These are phyloP conservation scores for Protobothrops mucrosquamatus DNA, from an alignment of 2,113 vertebrate species.

Conservation along the genomic window DNA sequence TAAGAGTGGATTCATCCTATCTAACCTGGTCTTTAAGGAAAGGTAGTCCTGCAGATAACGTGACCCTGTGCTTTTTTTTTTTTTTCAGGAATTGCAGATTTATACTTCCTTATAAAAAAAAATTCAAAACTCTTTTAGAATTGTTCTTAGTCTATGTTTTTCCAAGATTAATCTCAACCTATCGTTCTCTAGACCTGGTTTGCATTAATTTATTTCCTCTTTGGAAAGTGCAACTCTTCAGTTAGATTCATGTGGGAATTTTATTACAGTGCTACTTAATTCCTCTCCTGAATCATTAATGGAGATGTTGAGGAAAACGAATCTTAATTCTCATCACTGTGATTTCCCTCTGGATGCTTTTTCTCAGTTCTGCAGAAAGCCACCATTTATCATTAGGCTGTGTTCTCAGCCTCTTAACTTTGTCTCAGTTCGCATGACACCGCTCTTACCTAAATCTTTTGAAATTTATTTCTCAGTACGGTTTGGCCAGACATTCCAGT, in stretches of 20 bases:
- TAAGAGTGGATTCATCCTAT: background rate
- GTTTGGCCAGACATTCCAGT: background rate
- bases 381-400: constrained; percentile 11
- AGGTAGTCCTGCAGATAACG: background rate
- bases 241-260: constrained; percentile 48
- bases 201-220: constrained; percentile 41
- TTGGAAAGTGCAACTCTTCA: constrained; percentile 46
- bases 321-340: background rate
- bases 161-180: constrained; percentile 3
- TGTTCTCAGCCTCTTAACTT: constrained; percentile 17
- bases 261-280: constrained; percentile 49
- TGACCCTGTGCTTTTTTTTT: background rate
- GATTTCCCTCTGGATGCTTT: constrained; percentile 1
- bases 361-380: background rate
- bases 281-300: constrained; percentile 51
- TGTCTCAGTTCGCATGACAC: background rate
- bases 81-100: background rate
- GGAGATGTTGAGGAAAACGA: constrained; percentile 39
- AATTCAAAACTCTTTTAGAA: background rate
- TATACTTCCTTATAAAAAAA: background rate
- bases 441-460: background rate
- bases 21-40: background rate
- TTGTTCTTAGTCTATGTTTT: background rate
- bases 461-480: constrained; percentile 9
- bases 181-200: constrained; percentile 2